phyloP scores from a whole-genome alignment of 2,888 invertebrate genomes.

The Bellardia bayeri region DNA sequence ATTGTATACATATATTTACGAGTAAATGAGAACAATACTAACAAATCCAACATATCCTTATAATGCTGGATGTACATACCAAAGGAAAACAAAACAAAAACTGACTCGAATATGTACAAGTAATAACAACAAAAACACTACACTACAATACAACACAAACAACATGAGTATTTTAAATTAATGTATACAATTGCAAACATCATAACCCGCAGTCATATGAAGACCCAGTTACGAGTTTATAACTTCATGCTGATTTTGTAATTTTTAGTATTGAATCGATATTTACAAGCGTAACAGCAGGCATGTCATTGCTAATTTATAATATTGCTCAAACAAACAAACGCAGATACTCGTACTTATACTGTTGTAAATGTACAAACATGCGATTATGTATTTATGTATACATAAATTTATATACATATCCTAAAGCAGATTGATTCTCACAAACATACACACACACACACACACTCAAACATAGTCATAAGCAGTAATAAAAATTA shows the following conservation, averaged over 20 bases:
- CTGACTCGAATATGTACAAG: neutral
- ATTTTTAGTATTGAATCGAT: conserved; percentile 62
- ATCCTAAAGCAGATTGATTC: conserved; percentile 51
- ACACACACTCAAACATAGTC: neutral
- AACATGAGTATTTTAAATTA: conserved; percentile 60
- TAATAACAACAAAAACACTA: neutral
- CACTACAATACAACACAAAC: neutral
- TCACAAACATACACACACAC: conserved; percentile 18
- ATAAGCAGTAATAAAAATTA: conserved; percentile 47
- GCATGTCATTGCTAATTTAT: conserved; percentile 73
- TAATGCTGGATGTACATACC: neutral
- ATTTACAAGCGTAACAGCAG: conserved; percentile 69
- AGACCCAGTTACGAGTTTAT: conserved; percentile 61
- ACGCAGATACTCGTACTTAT: neutral
- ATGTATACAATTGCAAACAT: conserved; percentile 67
- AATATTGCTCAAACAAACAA: conserved; percentile 57
- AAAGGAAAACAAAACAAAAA: neutral
- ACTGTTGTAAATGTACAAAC: neutral
- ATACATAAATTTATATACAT: neutral
- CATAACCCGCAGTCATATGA: conserved; percentile 68
- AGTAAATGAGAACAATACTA: no score
- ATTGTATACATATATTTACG: neutral
- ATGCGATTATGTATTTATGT: conserved; percentile 6
- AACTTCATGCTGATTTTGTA: conserved; percentile 71
- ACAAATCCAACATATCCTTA: neutral